Conservation (phyloP, 2,113 vertebrate genomes). For the Istiophorus platypterus region DNA sequence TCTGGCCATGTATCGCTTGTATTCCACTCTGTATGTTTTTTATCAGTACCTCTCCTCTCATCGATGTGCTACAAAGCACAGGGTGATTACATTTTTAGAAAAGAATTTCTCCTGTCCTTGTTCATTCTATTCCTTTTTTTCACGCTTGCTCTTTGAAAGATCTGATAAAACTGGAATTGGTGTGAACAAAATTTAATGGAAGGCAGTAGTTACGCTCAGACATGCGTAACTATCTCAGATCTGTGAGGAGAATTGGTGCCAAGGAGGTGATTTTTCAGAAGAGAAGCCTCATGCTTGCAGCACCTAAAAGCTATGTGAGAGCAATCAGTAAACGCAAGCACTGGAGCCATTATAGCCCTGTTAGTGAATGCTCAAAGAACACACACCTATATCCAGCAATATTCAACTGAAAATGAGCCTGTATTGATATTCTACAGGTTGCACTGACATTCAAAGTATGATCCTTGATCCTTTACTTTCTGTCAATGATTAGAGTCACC, state of each 20-base stretch:
- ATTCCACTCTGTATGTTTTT: neutral
- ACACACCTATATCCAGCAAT: neutral
- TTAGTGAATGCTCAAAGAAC: neutral
- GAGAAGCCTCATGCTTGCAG: neutral
- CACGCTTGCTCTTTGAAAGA: neutral
- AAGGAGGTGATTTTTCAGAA: neutral
- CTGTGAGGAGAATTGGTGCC: constrained; percentile 12
- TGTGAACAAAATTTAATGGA: constrained; percentile 32
- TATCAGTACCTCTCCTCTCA: neutral
- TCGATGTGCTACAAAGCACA: neutral
- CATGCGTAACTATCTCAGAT: constrained; percentile 31
- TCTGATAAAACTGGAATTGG: constrained; percentile 32
- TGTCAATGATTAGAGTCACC: neutral
- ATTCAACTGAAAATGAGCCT: neutral
- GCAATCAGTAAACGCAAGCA: constrained; percentile 23
- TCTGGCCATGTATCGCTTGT: neutral
- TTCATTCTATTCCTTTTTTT: neutral
- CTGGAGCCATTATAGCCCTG: neutral
- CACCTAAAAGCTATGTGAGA: constrained; percentile 17
- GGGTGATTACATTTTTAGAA: neutral
- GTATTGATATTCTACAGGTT: constrained; percentile 27
- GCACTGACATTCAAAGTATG: constrained; percentile 9
- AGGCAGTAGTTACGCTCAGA: constrained; percentile 6
- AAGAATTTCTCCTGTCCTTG: neutral
- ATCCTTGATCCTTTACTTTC: constrained; percentile 4